Evolutionary conservation across 2,888 invertebrate species (phyloP).

Genomic region (Volucella inanis): DNA sequence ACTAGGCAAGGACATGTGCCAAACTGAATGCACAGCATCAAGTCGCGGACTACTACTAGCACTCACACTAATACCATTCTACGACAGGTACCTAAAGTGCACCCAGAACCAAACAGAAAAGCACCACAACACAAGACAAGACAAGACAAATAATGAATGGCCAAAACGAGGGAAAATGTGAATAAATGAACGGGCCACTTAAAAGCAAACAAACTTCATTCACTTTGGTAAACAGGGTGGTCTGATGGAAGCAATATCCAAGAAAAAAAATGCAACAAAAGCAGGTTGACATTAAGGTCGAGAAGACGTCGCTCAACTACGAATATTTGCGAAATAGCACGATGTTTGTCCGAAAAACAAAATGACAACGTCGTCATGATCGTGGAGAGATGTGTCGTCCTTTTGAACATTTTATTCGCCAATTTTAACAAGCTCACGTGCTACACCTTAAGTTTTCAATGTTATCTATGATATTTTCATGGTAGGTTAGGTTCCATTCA

Average conservation of each 20-base stretch:
- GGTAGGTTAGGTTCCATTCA: conserved; percentile 54
- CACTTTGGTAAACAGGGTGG: conserved; percentile 50
- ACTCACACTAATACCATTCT: neutral
- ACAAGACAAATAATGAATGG: conserved; percentile 71
- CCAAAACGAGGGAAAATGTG: conserved; percentile 67
- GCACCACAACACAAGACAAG: conserved; percentile 13
- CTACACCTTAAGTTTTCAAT: conserved; percentile 58
- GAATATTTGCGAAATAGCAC: conserved; percentile 31
- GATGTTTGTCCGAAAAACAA: conserved; percentile 43
- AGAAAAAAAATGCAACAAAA: neutral
- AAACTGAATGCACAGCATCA: conserved; percentile 72
- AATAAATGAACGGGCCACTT: conserved; percentile 73
- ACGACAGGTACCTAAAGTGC: conserved; percentile 2
- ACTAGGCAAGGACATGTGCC: conserved; percentile 60
- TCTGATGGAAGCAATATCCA: neutral
- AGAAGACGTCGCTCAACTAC: neutral
- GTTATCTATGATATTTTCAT: conserved; percentile 64
- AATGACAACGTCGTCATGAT: conserved; percentile 42
- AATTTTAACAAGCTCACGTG: conserved; percentile 60
- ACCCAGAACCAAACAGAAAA: neutral
- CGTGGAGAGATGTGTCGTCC: conserved; percentile 10
- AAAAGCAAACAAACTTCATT: conserved; percentile 67
- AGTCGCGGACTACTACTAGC: conserved; percentile 30
- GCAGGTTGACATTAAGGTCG: conserved; percentile 3
- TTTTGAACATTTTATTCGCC: conserved; percentile 58